Percentiles rank a stretch among this genome's conserved stretches.
Conservation (phyloP, 2,113 vertebrate species). For the Tichodroma muraria region DNA sequence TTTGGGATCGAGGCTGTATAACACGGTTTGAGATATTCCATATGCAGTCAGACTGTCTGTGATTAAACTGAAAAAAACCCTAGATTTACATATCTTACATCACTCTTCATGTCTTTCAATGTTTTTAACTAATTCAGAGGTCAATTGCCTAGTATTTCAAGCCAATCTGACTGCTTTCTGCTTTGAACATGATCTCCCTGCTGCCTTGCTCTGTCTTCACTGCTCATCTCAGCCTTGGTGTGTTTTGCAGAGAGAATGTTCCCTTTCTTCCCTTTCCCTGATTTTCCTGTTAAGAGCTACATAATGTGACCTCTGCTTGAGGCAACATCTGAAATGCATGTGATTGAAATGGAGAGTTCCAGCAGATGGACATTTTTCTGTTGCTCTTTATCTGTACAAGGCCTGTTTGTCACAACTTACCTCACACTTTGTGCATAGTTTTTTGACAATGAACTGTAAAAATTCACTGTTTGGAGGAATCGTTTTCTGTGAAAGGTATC, state of each 20-base stretch:
- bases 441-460: background rate
- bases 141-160: background rate
- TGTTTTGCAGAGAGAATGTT: background rate
- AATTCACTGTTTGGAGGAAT: background rate
- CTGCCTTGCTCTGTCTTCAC: background rate
- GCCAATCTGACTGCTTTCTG: background rate
- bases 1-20: background rate
- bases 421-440: background rate
- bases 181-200: background rate
- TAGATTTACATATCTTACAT: background rate
- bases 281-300: background rate
- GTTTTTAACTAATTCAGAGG: background rate
- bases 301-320: background rate
- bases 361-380: background rate
- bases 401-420: background rate
- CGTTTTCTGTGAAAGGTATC: background rate
- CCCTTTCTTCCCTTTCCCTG: background rate
- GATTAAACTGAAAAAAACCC: background rate
- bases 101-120: background rate
- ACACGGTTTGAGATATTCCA: background rate
- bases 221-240: accelerated
- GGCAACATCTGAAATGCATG: background rate
- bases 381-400: background rate
- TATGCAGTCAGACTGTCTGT: background rate
- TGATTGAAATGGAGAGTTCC: background rate